Evolutionary conservation across 30 jellyfish, hydroid and myxozoan genomes (phyloP).

Genomic region (Haliclystus octoradiatus): DNA sequence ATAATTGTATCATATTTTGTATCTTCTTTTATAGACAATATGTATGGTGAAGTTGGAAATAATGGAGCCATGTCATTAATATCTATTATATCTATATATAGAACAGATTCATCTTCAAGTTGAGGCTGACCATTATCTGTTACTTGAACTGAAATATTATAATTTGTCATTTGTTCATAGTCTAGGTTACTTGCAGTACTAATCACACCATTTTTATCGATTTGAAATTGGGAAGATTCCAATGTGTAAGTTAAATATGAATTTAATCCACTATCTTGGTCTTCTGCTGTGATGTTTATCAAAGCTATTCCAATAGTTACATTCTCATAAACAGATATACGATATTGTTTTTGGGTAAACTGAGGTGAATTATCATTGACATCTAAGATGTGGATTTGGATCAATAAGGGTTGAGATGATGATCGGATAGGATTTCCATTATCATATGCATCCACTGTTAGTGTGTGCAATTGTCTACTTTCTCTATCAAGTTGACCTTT

Average conservation of each 20-base stretch:
- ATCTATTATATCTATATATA: not conserved
- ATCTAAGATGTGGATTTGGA: not conserved
- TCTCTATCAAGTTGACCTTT: not conserved
- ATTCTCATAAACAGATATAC: not conserved
- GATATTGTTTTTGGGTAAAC: not conserved
- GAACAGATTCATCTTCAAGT: not conserved
- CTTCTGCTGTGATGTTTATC: not conserved
- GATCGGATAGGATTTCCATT: not conserved
- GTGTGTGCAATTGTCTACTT: not conserved
- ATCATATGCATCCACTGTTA: not conserved
- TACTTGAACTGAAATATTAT: not conserved
- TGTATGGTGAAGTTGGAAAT: not conserved
- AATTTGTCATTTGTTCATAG: not conserved
- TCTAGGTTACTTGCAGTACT: not conserved
- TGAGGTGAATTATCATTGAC: not conserved
- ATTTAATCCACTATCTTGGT: not conserved
- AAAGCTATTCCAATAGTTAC: not conserved
- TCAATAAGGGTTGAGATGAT: not conserved
- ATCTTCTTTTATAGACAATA: not conserved
- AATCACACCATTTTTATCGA: not conserved
- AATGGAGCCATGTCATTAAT: not conserved
- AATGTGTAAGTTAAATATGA: not conserved
- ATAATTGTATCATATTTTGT: not conserved
- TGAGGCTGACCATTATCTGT: not conserved
- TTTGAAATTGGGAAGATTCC: not conserved